A percentile compares a stretch with the other conserved stretches of the same genome.
These are phyloP conservation scores for Zaprionus inermis DNA, from an alignment of 1,140 invertebrate genomes.

Conservation along the genomic window DNA sequence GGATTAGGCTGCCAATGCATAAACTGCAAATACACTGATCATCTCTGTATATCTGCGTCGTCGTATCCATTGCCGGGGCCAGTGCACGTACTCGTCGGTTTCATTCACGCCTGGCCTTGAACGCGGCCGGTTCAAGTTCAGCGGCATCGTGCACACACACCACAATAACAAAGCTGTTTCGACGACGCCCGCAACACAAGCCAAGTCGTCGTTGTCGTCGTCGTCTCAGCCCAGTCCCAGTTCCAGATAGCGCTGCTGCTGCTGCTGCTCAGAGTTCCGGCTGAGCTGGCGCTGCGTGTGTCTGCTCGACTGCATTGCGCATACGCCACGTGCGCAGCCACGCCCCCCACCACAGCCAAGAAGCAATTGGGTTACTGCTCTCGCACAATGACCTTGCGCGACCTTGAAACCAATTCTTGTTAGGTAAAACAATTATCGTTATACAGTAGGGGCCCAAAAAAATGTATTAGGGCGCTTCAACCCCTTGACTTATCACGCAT, in stretches of 20 bases:
- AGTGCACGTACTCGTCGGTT: conserved; percentile 32
- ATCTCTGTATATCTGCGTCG: no score
- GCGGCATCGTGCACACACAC: conserved; percentile 59
- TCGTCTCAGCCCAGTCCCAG: conserved; percentile 25
- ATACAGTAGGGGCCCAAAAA: not conserved
- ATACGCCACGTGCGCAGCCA: conserved; percentile 70
- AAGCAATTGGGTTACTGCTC: conserved; percentile 71
- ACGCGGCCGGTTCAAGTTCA: conserved; percentile 72
- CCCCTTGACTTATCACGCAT: not conserved
- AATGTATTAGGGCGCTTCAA: not conserved
- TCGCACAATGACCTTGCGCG: conserved; percentile 69
- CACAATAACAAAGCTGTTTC: conserved; percentile 64
- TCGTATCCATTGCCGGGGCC: conserved; percentile 7
- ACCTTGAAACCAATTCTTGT: conserved; percentile 67
- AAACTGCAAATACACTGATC: not conserved
- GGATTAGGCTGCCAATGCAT: not conserved
- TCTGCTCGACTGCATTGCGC: conserved; percentile 50
- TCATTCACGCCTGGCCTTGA: conserved; percentile 60
- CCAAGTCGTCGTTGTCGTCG: conserved; percentile 27
- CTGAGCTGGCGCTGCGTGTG: conserved; percentile 51
- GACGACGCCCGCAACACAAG: conserved; percentile 54
- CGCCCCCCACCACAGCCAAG: conserved; percentile 9
- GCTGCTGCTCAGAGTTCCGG: conserved; percentile 64
- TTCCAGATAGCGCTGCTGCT: conserved; percentile 34
- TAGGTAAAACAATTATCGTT: conserved; percentile 31